These are phyloP conservation scores for Kryphioiulus occultus DNA, from an alignment of 2,888 invertebrate species.

Conservation along the genomic window DNA sequence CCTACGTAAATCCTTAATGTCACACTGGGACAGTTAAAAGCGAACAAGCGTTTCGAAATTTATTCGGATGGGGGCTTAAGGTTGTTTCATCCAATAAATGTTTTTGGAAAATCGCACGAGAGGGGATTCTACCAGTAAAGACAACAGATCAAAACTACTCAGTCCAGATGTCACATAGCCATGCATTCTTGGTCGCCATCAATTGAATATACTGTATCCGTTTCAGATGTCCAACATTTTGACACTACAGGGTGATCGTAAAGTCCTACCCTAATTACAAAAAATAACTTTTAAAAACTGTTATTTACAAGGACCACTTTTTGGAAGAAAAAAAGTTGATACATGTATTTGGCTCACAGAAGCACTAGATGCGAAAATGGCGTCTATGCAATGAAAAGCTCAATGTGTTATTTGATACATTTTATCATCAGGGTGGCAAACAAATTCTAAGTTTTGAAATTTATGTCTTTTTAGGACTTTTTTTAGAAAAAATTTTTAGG, in stretches of 20 bases:
- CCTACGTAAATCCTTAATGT: not conserved
- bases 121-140: not conserved
- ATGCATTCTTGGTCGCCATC: not conserved
- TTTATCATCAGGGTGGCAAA: too few relatives aligned
- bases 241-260: not conserved
- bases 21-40: not conserved
- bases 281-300: too few relatives aligned
- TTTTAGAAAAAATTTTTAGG: too few relatives aligned
- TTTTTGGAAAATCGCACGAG: not conserved
- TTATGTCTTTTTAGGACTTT: too few relatives aligned
- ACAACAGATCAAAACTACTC: constrained; percentile 14
- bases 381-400: too few relatives aligned
- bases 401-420: too few relatives aligned
- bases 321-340: too few relatives aligned
- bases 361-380: too few relatives aligned
- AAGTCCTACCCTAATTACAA: not conserved
- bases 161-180: not conserved
- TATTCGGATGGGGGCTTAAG: not conserved
- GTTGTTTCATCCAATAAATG: not conserved
- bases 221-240: not conserved
- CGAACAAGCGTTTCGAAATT: constrained; percentile 5
- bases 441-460: too few relatives aligned
- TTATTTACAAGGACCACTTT: too few relatives aligned
- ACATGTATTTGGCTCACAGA: too few relatives aligned
- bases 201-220: not conserved